phyloP scores from a whole-genome alignment of 2,888 invertebrate species.

The Aphodius granarius region DNA sequence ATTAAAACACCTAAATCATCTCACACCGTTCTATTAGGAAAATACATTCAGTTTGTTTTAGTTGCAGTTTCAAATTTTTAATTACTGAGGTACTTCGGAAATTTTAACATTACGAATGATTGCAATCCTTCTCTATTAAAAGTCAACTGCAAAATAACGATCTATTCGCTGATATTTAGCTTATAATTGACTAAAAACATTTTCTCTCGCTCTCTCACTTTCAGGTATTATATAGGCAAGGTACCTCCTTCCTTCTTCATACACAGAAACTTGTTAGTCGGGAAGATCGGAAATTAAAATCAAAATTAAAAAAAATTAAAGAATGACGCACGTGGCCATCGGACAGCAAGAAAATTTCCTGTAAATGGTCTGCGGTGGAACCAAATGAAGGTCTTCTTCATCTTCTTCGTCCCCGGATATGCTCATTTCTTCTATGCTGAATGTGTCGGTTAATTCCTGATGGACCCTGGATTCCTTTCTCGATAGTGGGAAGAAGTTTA shows the following conservation, averaged over 20 bases:
- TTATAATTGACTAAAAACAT: constrained; percentile 7
- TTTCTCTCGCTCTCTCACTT: neutral
- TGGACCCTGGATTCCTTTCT: constrained; percentile 52
- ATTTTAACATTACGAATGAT: neutral
- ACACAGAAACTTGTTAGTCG: neutral
- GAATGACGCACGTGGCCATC: constrained; percentile 45
- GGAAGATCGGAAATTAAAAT: neutral
- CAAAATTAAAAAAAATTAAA: constrained; percentile 19
- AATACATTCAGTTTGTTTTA: neutral
- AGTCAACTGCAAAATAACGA: neutral
- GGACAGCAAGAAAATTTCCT: constrained; percentile 52
- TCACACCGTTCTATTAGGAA: neutral
- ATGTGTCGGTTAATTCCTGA: constrained; percentile 62
- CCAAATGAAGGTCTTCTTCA: constrained; percentile 54
- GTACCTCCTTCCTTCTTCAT: neutral
- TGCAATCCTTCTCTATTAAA: neutral
- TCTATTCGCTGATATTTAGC: neutral
- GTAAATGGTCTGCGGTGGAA: constrained; percentile 52
- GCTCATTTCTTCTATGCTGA: constrained; percentile 65
- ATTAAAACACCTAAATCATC: neutral
- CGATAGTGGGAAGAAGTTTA: constrained; percentile 57
- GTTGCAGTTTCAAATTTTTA: neutral
- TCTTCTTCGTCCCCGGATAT: constrained; percentile 58
- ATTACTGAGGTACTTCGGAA: neutral
- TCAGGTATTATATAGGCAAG: neutral